Conservation (phyloP, 2,888 invertebrate species). For the Volucella zonaria region DNA sequence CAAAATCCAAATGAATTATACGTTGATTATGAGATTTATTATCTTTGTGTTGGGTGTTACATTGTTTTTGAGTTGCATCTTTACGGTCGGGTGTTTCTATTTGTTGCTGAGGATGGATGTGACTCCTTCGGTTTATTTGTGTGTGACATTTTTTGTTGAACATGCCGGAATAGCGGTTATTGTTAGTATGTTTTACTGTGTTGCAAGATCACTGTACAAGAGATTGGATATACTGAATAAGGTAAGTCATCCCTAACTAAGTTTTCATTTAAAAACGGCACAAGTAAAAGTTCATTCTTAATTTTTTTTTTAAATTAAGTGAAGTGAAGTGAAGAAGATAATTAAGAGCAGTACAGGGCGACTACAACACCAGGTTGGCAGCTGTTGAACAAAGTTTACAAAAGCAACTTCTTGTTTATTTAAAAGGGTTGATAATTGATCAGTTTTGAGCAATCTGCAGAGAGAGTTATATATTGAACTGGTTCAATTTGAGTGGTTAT, state of each 20-base stretch:
- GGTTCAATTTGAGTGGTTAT: too few species aligned
- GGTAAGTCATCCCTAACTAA: slow-evolving; percentile 56
- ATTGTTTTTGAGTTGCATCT: slow-evolving; percentile 27
- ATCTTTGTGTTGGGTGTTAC: slow-evolving; percentile 26
- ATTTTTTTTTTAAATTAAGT: too few species aligned
- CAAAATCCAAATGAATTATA: slow-evolving; percentile 65
- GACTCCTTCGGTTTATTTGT: slow-evolving; percentile 64
- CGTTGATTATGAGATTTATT: slow-evolving; percentile 44
- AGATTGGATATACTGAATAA: slow-evolving; percentile 64
- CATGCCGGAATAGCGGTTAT: slow-evolving; percentile 59
- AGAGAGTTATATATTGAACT: too few species aligned
- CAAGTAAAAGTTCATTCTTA: too few species aligned
- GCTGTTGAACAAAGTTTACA: too few species aligned
- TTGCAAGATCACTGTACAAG: slow-evolving; percentile 57
- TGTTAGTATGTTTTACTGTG: slow-evolving; percentile 58
- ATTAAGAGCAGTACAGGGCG: too few species aligned
- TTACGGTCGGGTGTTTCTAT: slow-evolving; percentile 45
- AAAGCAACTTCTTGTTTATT: too few species aligned
- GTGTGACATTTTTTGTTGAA: slow-evolving; percentile 59
- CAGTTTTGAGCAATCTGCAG: too few species aligned
- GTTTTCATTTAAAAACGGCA: too few species aligned
- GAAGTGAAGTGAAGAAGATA: too few species aligned
- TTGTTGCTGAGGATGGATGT: slow-evolving; percentile 66
- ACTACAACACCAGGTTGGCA: too few species aligned
- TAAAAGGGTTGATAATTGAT: too few species aligned